Base-by-base conservation (phyloP, 2,797 vertebrate species). In the Labroides dimidiatus region DNA sequence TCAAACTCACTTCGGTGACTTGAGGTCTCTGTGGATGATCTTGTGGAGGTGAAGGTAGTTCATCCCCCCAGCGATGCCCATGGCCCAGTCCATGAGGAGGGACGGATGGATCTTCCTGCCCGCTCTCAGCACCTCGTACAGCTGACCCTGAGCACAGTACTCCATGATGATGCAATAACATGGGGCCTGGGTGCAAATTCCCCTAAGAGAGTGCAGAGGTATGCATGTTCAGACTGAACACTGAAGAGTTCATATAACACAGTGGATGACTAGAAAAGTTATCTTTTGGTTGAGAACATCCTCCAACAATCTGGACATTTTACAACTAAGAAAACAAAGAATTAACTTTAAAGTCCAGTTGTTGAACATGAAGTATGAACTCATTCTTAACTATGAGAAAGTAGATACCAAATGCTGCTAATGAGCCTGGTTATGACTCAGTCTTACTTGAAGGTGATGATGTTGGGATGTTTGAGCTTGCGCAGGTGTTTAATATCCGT, bases 161-260 rank as follows among this genome's bases (percentile, higher is more conserved):
- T 99, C 97, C 97, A 99, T 99, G 85, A 99, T 93, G 93, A 99
- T 98, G 92, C 97, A 99, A 91, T 97, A 99, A 61, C 97, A 99
- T 7, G 97, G 97, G 4, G 97, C 97, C 91, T 99, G 97, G 45
- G 97, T 99, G 74, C 97, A 99, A 79, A 99, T 97, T 0, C 97
- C 97, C 91, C 97, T 99, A 88, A 15, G 63, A 71, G 47, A 55
- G 50, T 37, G 42, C 52, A 71, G 51, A 49, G 30, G 44, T 12
- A 48, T 10, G 12, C 30, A 33, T 33, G 30, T 33, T 33, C 24
- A 27, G 6, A 27, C 24, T 27, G 24, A 27, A 27, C 24, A 27
- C 6, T 27, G 3, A 33, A 33, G 30, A 20, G 48, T 43, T 8
- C 4, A 19, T 19, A 10, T 19, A 19, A 17, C n/a, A n/a, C n/a